Percentiles rank a stretch among this genome's conserved stretches.
Conservation (phyloP, 2,797 vertebrate species). For the Tympanoctomys barrerae region DNA sequence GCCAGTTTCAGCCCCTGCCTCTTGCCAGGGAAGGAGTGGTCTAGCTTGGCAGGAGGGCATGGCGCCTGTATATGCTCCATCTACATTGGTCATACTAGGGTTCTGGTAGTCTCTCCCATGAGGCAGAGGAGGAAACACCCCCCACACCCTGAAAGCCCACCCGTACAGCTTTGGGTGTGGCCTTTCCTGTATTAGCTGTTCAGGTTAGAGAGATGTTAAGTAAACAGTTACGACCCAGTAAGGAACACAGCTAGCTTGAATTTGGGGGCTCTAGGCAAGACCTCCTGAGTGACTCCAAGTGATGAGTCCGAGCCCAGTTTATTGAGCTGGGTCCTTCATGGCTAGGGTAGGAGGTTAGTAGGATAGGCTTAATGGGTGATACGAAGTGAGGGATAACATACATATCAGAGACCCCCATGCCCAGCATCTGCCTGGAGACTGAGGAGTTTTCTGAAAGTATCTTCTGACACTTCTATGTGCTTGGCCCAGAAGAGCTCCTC, state of each 20-base stretch:
- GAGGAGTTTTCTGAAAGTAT: not conserved
- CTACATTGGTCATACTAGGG: not conserved
- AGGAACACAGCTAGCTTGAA: not conserved
- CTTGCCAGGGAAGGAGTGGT: not conserved
- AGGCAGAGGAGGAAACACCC: not conserved
- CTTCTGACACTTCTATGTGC: fast-evolving
- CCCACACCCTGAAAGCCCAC: not conserved
- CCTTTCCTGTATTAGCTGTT: not conserved
- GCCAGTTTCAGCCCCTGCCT: not conserved
- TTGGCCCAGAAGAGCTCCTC: not conserved
- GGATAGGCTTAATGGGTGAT: not conserved
- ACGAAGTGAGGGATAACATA: not conserved
- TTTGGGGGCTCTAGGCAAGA: not conserved
- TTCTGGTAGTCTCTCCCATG: not conserved
- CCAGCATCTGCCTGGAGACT: not conserved
- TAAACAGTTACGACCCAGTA: not conserved
- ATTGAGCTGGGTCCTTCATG: not conserved
- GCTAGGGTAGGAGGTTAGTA: not conserved
- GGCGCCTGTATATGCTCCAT: not conserved
- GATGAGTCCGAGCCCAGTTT: not conserved
- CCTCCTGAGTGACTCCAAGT: not conserved
- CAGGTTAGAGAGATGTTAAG: not conserved
- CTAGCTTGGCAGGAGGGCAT: not conserved
- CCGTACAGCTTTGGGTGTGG: not conserved
- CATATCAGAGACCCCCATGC: not conserved